Evolutionary conservation across 2,888 invertebrate species (phyloP).

Genomic region (Lasioglossum figueresi): DNA sequence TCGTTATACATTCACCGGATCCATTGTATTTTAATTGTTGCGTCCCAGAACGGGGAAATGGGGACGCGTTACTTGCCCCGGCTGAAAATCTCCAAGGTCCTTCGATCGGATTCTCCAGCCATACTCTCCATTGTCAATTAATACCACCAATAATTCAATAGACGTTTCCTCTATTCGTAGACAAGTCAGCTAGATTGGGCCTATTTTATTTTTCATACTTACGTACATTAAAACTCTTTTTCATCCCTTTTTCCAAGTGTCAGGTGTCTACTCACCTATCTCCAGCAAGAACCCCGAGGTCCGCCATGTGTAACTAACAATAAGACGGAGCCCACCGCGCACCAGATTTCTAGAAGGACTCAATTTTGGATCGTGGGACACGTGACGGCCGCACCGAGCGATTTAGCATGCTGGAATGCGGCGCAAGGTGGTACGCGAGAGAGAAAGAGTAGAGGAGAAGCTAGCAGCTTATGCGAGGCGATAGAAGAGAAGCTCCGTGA

Average conservation of each 20-base stretch:
- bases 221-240: too few species aligned
- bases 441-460: slow-evolving; percentile 60
- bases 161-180: too few species aligned
- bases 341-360: not conserved
- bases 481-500: slow-evolving; percentile 60
- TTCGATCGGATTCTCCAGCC: not conserved
- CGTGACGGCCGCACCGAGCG: slow-evolving; percentile 54
- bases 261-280: not conserved
- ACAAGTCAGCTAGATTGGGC: too few species aligned
- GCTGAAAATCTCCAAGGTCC: not conserved
- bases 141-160: not conserved
- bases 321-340: not conserved
- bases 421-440: slow-evolving; percentile 70
- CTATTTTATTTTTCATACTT: too few species aligned
- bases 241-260: not conserved
- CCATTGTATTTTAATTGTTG: slow-evolving; percentile 58
- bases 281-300: not conserved
- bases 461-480: slow-evolving; percentile 55
- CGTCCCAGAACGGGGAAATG: not conserved
- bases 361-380: slow-evolving; percentile 45
- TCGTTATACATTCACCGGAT: slow-evolving; percentile 47
- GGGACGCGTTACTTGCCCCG: not conserved
- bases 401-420: slow-evolving; percentile 68
- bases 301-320: not conserved
- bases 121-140: not conserved